Evolutionary conservation across 2,888 invertebrate species (phyloP).

Genomic region (Philereme transversata): DNA sequence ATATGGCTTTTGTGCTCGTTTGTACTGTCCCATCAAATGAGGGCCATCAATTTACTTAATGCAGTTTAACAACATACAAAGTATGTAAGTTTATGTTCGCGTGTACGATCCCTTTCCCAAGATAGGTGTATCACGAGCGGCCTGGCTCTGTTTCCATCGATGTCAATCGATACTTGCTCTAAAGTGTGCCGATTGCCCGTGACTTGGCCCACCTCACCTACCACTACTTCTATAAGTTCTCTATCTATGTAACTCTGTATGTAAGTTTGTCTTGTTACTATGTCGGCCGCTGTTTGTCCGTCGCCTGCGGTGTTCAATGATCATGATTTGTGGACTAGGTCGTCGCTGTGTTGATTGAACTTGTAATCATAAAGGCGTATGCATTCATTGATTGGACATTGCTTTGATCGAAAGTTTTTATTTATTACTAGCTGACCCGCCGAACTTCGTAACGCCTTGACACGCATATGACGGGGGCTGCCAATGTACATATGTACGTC

Average conservation of each 20-base stretch:
- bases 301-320: slow-evolving; percentile 10
- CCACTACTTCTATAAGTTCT: neutral
- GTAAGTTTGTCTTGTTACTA: slow-evolving; percentile 10
- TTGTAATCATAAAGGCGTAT: slow-evolving; percentile 12
- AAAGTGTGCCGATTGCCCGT: slow-evolving; percentile 52
- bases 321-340: slow-evolving; percentile 16
- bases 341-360: slow-evolving; percentile 19
- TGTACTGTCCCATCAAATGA: slow-evolving; percentile 53
- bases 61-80: slow-evolving; percentile 30
- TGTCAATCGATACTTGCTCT: slow-evolving; percentile 57
- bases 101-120: slow-evolving; percentile 37
- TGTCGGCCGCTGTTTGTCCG: slow-evolving; percentile 4
- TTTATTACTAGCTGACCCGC: no score
- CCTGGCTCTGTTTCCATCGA: slow-evolving; percentile 55
- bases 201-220: slow-evolving; percentile 39
- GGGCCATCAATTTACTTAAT: slow-evolving; percentile 50
- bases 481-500: no score
- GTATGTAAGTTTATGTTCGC: slow-evolving; percentile 22
- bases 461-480: no score
- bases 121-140: slow-evolving; percentile 43
- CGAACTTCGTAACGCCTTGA: no score
- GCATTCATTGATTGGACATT: slow-evolving; percentile 16
- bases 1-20: slow-evolving; percentile 54
- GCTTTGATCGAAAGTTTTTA: slow-evolving; percentile 5
- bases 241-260: slow-evolving; percentile 5